Conservation (phyloP, 2,888 invertebrate species). For the Drosophila dives region DNA sequence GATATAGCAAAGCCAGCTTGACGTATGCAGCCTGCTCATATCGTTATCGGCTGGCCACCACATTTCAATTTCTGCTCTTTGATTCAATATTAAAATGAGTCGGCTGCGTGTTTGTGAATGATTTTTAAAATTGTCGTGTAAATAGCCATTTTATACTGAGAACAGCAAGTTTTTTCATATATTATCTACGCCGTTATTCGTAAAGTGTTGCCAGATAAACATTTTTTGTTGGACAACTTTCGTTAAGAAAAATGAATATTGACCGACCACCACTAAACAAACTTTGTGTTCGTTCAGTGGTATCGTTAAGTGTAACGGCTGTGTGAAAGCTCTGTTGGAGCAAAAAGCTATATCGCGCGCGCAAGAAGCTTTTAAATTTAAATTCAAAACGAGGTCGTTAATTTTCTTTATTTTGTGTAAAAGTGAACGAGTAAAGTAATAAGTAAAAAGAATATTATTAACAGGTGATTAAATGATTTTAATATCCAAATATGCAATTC, state of each 20-base stretch:
- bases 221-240: background rate
- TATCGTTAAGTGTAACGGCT: background rate
- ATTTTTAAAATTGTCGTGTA: too few species aligned
- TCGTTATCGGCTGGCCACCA: slow-evolving; percentile 29
- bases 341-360: background rate
- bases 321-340: background rate
- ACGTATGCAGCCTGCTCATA: rapidly evolving
- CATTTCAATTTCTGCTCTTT: background rate
- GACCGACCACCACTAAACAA: slow-evolving; percentile 27
- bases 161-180: too few species aligned
- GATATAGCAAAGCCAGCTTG: slow-evolving; percentile 3
- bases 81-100: rapidly evolving
- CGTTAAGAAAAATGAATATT: slow-evolving; percentile 5
- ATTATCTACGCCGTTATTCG: background rate
- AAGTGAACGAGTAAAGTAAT: background rate
- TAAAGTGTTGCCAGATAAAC: background rate
- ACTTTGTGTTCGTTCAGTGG: background rate
- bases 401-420: background rate
- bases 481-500: background rate
- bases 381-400: slow-evolving; percentile 5
- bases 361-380: slow-evolving; percentile 3
- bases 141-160: background rate
- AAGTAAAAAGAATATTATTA: background rate
- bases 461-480: background rate
- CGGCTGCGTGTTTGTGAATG: too few species aligned